These are phyloP conservation scores for Castor canadensis DNA, from an alignment of 2,113 vertebrate species.

Conservation along the genomic window DNA sequence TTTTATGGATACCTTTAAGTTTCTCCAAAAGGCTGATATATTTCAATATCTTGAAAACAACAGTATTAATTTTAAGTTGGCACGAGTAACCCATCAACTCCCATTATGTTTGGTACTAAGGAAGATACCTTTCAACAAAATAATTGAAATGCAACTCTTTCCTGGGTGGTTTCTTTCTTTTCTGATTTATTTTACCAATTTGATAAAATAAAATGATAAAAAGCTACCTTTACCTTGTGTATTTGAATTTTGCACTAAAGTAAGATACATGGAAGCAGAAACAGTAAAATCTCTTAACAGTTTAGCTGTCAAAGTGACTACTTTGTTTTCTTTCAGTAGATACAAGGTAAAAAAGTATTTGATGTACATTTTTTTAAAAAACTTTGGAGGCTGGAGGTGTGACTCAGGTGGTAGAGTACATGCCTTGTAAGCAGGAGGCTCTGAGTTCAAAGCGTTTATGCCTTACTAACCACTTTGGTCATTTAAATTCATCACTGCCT, in stretches of 20 bases:
- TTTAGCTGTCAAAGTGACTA: background rate
- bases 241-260: background rate
- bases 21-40: constrained; percentile 47
- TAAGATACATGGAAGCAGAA: constrained; percentile 15
- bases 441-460: no score
- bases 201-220: constrained; percentile 4
- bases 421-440: no score
- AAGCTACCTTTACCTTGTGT: background rate
- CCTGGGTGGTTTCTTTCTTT: constrained; percentile 11
- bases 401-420: no score
- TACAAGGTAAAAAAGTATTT: background rate
- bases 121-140: constrained; percentile 94
- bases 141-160: constrained; percentile 86
- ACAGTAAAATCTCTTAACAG: background rate
- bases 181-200: constrained; percentile 1
- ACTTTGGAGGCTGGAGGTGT: no score
- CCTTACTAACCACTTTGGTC: background rate
- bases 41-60: constrained; percentile 52
- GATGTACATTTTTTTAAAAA: background rate
- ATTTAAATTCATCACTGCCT: background rate
- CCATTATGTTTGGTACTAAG: constrained; percentile 68
- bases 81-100: constrained; percentile 48
- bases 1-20: constrained; percentile 42
- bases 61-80: constrained; percentile 51
- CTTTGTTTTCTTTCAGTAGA: background rate